Base-by-base conservation (phyloP, 2,113 vertebrate species). In the Chascanopsetta lugubris region DNA sequence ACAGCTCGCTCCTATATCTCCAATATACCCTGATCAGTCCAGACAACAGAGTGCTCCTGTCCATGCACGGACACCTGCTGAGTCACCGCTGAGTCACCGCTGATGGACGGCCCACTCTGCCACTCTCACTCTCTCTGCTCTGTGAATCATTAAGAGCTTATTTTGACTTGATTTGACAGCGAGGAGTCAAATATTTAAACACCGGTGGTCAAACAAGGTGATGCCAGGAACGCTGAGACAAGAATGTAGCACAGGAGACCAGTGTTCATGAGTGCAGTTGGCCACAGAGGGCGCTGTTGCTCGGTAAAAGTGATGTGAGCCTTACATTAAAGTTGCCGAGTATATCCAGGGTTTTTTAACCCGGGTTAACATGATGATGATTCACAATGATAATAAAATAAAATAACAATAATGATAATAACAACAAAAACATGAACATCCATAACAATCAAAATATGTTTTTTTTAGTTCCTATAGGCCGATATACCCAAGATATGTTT, bases 11-110 rank as follows among this genome's bases (percentile, higher is more conserved):
- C 54, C n/a, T n/a, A 21, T 50, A 53, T 25, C 60, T 75, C 34
- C 46, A 67, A 73, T 69, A 54, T 58, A 64, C 20, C 10, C 43
- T 54, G 68, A 82, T 78, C 65, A 82, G 29, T 77, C 47, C 55
- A 50, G 71, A 34, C 85, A 61, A 38, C 58, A 34, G 46, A 73
- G 22, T 59, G 21, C 12, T 13, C 47, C 46, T 38, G 36, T 70
- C 61, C 5, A 43, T 58, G 46, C 27, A 60, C 11, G 21, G 48
- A 24, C 30, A 40, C 8, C 0, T 0, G 32, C 64, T 57, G 72
- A 77, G 59, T 80, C 55, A 72, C 49, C 7, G 32, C 64, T 57
- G 72, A 77, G 59, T 80, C 55, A 72, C 49, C 7, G 50, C 51
- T 58, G 55, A 73, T 62, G 62, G 45, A 3, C 18, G 25, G 56